Percentiles rank a stretch among this genome's conserved stretches.
phyloP scores from a whole-genome alignment of 2,113 vertebrate genomes.

The Pyxicephalus adspersus region DNA sequence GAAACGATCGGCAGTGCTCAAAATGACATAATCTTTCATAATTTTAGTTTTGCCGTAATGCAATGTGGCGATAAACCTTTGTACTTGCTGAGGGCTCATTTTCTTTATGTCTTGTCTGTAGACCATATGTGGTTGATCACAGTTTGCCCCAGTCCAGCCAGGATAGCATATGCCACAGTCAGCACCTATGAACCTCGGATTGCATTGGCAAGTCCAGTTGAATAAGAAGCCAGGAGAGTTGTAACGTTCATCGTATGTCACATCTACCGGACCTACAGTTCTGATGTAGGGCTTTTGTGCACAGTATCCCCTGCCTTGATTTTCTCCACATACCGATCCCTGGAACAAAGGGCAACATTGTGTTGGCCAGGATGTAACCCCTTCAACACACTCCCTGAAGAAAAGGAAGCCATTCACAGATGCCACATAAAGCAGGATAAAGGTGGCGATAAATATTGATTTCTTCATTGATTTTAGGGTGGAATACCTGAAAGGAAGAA shows the following conservation, averaged over 20 bases:
- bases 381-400: not conserved
- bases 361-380: rapidly evolving
- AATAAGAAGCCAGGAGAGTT: not conserved
- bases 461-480: too few species aligned
- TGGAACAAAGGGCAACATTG: not conserved
- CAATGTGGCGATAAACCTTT: not conserved
- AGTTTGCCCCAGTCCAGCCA: not conserved
- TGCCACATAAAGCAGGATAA: not conserved
- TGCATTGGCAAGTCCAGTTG: not conserved
- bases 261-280: rapidly evolving
- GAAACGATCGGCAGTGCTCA: not conserved
- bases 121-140: rapidly evolving
- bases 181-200: not conserved
- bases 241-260: not conserved
- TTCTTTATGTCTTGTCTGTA: not conserved
- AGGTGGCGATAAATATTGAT: not conserved
- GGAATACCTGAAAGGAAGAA: not conserved
- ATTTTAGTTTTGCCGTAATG: not conserved
- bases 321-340: not conserved
- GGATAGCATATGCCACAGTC: not conserved
- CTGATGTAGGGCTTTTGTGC: rapidly evolving
- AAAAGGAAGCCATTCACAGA: not conserved
- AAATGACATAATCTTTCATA: not conserved
- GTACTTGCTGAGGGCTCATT: rapidly evolving
- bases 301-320: not conserved